phyloP scores from a whole-genome alignment of 2,888 invertebrate genomes.

The Callyntrura guangdongensis region DNA sequence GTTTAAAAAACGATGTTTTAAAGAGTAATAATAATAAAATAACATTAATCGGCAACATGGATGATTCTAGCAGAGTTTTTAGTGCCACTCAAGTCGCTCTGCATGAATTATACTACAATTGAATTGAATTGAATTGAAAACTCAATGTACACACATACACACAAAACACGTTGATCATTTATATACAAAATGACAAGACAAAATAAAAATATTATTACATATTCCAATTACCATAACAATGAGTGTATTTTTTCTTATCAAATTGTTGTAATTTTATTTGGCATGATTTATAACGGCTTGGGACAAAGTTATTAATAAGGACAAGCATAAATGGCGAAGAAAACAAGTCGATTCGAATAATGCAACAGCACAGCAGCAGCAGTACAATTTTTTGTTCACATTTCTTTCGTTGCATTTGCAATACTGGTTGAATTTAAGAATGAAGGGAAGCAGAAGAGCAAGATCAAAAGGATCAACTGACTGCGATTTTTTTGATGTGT shows the following conservation, averaged over 20 bases:
- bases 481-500: not conserved
- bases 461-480: constrained; percentile 1
- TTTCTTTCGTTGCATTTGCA: not conserved
- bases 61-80: not conserved
- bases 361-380: not conserved
- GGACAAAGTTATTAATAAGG: not conserved
- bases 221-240: constrained; percentile 5
- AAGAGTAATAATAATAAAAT: too few species aligned
- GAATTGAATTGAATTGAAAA: too few species aligned
- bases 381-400: not conserved
- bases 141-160: not conserved
- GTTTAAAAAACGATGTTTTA: not conserved
- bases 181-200: constrained; percentile 13
- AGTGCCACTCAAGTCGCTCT: not conserved
- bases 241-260: too few species aligned
- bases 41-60: not conserved
- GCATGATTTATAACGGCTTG: too few species aligned
- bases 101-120: too few species aligned
- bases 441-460: not conserved
- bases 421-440: not conserved
- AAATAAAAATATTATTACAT: not conserved
- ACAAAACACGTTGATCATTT: not conserved
- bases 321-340: not conserved
- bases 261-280: not conserved
- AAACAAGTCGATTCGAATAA: not conserved